phyloP scores from a whole-genome alignment of 1,140 invertebrate species.

The Lucilia cuprina region DNA sequence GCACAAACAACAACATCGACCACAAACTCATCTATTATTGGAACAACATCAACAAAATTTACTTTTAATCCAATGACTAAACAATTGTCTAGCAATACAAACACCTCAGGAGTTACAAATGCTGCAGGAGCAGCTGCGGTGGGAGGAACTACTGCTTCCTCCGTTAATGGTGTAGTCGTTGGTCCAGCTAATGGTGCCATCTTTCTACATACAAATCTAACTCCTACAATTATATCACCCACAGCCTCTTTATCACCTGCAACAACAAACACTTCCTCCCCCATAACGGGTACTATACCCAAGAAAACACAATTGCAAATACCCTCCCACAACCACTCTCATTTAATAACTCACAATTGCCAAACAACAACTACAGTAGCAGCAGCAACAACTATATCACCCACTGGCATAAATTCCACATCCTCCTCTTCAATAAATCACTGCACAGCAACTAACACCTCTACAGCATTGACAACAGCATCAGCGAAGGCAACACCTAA shows the following conservation, averaged over 20 bases:
- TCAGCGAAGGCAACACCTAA: background rate
- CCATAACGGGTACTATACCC: background rate
- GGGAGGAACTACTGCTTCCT: slow-evolving; percentile 50
- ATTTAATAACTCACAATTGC: background rate
- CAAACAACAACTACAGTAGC: background rate
- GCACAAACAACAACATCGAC: background rate
- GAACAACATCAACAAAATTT: background rate
- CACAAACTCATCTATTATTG: background rate
- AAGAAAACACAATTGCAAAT: background rate
- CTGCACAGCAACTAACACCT: slow-evolving; percentile 38
- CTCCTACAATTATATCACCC: slow-evolving; percentile 40
- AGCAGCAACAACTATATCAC: background rate
- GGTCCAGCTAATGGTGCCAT: background rate
- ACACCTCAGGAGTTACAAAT: slow-evolving; percentile 36
- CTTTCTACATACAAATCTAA: slow-evolving; percentile 30
- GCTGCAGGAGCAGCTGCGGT: slow-evolving; percentile 36
- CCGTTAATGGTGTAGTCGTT: background rate
- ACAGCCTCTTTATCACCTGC: slow-evolving; percentile 11
- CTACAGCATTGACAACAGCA: background rate
- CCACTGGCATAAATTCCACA: background rate
- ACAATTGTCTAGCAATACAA: slow-evolving; percentile 36
- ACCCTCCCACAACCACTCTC: slow-evolving; percentile 10
- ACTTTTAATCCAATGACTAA: slow-evolving; percentile 36
- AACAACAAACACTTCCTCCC: background rate
- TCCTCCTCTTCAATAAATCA: background rate